These are phyloP conservation scores for Clinocottus analis DNA, from an alignment of 2,113 vertebrate species.

Conservation along the genomic window DNA sequence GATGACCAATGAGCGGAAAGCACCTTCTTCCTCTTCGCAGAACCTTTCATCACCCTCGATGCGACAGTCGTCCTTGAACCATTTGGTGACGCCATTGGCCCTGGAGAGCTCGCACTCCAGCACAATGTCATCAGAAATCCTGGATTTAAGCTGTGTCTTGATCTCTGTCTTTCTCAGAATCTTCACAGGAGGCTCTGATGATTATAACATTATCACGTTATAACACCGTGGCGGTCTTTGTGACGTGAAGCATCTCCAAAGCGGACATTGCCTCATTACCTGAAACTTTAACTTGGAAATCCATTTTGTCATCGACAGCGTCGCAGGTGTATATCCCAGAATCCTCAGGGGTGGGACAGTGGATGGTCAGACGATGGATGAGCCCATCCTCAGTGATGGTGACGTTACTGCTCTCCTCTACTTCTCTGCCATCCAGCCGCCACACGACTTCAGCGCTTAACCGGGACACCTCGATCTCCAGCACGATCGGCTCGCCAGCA, in stretches of 20 bases:
- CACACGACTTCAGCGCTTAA: constrained; percentile 79
- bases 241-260: neutral
- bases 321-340: constrained; percentile 88
- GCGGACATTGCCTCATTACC: constrained; percentile 77
- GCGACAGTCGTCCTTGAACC: constrained; percentile 91
- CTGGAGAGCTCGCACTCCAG: constrained; percentile 88
- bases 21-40: constrained; percentile 88
- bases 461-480: constrained; percentile 79
- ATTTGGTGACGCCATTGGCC: constrained; percentile 78
- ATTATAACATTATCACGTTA: neutral
- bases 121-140: constrained; percentile 84
- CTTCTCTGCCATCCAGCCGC: constrained; percentile 73
- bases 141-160: constrained; percentile 67
- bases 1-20: constrained; percentile 85
- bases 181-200: constrained; percentile 83
- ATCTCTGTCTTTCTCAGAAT: constrained; percentile 84
- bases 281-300: constrained; percentile 87
- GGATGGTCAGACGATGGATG: constrained; percentile 76
- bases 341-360: constrained; percentile 63
- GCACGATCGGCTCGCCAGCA: constrained; percentile 71
- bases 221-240: neutral
- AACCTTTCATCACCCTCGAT: constrained; percentile 85
- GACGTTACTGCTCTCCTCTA: constrained; percentile 71
- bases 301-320: constrained; percentile 75
- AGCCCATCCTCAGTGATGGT: constrained; percentile 69